These are phyloP conservation scores for Craterocephalus amniculus DNA, from an alignment of 2,797 vertebrate genomes.

Conservation along the genomic window DNA sequence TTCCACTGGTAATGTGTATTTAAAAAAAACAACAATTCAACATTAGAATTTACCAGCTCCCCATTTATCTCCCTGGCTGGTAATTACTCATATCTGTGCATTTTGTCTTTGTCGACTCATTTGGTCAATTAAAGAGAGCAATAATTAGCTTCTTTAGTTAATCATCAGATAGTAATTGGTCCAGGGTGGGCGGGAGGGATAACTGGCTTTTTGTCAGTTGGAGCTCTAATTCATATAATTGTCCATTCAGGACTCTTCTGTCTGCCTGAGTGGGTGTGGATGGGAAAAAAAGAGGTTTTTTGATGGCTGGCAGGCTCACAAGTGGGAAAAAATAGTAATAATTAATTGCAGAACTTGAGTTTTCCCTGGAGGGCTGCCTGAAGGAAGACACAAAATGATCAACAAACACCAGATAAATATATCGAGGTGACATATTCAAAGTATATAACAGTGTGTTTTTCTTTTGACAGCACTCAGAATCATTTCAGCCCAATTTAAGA, in stretches of 20 bases:
- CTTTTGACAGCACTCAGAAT: too few relatives aligned
- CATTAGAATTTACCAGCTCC: slow-evolving; percentile 16
- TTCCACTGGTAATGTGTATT: too few relatives aligned
- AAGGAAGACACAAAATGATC: slow-evolving; percentile 6
- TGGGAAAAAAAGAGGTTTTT: slow-evolving; percentile 29
- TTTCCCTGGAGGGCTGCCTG: slow-evolving; percentile 55
- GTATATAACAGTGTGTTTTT: too few relatives aligned
- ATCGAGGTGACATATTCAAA: too few relatives aligned
- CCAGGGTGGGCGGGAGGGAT: slow-evolving; percentile 42
- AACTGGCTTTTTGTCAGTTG: slow-evolving; percentile 82
- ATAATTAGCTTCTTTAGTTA: slow-evolving; percentile 79
- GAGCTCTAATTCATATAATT: slow-evolving; percentile 80
- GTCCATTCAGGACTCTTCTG: slow-evolving; percentile 55
- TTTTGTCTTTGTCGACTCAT: slow-evolving; percentile 74
- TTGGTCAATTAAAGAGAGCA: slow-evolving; percentile 80
- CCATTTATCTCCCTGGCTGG: slow-evolving; percentile 51
- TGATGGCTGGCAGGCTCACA: slow-evolving; percentile 38
- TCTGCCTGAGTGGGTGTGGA: slow-evolving; percentile 61
- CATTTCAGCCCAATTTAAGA: too few relatives aligned
- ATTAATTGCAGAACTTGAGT: slow-evolving; percentile 60
- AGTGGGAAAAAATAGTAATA: slow-evolving; percentile 41
- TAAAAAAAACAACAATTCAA: too few relatives aligned
- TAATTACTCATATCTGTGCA: slow-evolving; percentile 79
- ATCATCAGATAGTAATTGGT: slow-evolving; percentile 71
- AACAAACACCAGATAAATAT: background rate